phyloP scores from a whole-genome alignment of 2,888 invertebrate genomes.

The Amorpha juglandis region DNA sequence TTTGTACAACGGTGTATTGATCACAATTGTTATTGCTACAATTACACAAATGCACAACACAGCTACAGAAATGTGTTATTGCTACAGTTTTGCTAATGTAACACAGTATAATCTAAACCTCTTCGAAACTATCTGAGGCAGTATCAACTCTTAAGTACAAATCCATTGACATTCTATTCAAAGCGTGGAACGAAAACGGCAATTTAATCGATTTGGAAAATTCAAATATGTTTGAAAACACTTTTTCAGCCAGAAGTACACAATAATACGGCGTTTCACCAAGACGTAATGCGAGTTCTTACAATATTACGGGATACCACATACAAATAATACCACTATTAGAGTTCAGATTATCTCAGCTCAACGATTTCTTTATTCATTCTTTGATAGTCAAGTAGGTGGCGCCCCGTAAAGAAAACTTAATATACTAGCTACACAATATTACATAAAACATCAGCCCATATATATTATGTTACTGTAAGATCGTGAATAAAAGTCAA shows the following conservation, averaged over 20 bases:
- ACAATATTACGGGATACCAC: slow-evolving; percentile 8
- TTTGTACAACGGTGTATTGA: no score
- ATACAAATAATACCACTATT: background rate
- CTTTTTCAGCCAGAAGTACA: slow-evolving; percentile 16
- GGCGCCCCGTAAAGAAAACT: background rate
- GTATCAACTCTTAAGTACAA: no score
- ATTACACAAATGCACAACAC: no score
- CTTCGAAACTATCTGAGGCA: no score
- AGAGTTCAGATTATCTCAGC: background rate
- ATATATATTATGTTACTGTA: slow-evolving; percentile 40
- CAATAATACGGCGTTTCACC: background rate
- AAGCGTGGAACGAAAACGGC: background rate
- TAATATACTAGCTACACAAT: slow-evolving; percentile 27
- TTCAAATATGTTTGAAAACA: background rate
- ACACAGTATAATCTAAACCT: no score
- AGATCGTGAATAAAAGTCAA: slow-evolving; percentile 62
- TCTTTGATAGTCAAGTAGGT: background rate
- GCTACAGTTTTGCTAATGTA: no score
- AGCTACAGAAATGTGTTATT: no score
- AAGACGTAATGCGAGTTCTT: background rate
- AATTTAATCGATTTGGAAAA: background rate
- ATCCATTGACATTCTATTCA: background rate
- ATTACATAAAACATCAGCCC: slow-evolving; percentile 22
- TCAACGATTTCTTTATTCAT: background rate
- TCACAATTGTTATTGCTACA: no score